These are phyloP conservation scores for Eupithecia exiguata DNA, from an alignment of 2,888 invertebrate species.

Conservation along the genomic window DNA sequence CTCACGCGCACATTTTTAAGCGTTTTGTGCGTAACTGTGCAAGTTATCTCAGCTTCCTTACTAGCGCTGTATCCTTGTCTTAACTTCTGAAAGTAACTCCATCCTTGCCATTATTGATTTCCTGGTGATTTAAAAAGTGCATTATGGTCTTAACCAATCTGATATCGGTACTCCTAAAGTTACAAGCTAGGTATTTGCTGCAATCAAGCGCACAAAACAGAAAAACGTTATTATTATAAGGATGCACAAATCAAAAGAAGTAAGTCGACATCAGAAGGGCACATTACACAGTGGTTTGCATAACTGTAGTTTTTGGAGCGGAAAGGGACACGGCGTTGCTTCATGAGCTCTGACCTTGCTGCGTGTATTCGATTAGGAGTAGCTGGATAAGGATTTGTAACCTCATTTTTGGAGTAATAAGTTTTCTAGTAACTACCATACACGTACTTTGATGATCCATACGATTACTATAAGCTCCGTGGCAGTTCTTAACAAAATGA, in stretches of 20 bases:
- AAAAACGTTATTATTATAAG: conserved; percentile 18
- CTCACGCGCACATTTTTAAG: conserved; percentile 36
- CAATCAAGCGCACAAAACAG: conserved; percentile 6
- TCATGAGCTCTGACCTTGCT: conserved; percentile 71
- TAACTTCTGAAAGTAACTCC: conserved; percentile 21
- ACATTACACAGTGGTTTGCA: conserved; percentile 61
- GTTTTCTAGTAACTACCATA: conserved; percentile 1
- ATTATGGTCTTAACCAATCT: not conserved
- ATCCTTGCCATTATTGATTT: conserved; percentile 32
- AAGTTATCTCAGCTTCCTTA: conserved; percentile 38
- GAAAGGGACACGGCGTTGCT: conserved; percentile 75
- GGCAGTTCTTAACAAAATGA: not conserved
- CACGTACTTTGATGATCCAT: not conserved
- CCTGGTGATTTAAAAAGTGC: conserved; percentile 29
- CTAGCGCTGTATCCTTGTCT: conserved; percentile 38
- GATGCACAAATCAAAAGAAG: conserved; percentile 35
- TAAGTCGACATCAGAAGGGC: conserved; percentile 43
- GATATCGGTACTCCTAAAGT: conserved; percentile 11
- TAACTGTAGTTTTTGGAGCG: conserved; percentile 80
- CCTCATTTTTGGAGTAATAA: conserved; percentile 23
- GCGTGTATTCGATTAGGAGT: conserved; percentile 34
- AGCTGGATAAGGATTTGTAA: conserved; percentile 43
- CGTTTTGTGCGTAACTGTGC: conserved; percentile 38
- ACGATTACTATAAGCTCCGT: not conserved
- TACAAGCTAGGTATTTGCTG: not conserved